These are phyloP conservation scores for Eumacrocentrus americanus DNA, from an alignment of 2,888 invertebrate genomes.

Conservation along the genomic window DNA sequence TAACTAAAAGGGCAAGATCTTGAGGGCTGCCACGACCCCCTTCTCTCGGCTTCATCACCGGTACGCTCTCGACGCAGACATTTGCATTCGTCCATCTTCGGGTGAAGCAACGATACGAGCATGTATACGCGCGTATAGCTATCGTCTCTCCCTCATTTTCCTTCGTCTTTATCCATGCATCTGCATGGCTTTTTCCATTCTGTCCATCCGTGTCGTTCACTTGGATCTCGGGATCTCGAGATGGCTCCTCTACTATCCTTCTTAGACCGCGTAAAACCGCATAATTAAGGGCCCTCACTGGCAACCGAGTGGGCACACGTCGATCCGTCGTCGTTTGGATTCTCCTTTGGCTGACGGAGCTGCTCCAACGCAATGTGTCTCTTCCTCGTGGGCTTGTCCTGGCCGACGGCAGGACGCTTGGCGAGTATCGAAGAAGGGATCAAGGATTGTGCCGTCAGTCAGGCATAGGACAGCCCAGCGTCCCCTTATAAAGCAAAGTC, in stretches of 20 bases:
- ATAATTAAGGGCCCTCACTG: constrained; percentile 53
- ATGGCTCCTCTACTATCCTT: constrained; percentile 24
- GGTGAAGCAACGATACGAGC: constrained; percentile 16
- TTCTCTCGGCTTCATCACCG: constrained; percentile 14
- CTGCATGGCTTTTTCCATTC: constrained; percentile 21
- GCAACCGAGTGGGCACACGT: constrained; percentile 33
- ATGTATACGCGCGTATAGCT: not conserved
- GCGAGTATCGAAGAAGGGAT: constrained; percentile 41
- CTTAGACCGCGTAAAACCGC: constrained; percentile 49
- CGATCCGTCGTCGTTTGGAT: constrained; percentile 31
- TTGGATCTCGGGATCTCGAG: constrained; percentile 23
- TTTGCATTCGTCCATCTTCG: constrained; percentile 29
- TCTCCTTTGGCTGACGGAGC: constrained; percentile 11
- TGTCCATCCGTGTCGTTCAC: constrained; percentile 20
- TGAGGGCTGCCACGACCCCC: constrained; percentile 37
- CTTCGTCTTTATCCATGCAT: constrained; percentile 23
- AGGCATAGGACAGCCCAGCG: constrained; percentile 33
- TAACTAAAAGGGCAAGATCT: constrained; percentile 56
- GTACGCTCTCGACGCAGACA: constrained; percentile 6
- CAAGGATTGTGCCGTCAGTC: constrained; percentile 60
- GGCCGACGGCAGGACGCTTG: constrained; percentile 31
- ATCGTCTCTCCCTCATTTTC: constrained; percentile 29
- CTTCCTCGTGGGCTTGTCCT: constrained; percentile 24
- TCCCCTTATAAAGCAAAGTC: constrained; percentile 43
- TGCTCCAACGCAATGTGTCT: constrained; percentile 15